phyloP scores from a whole-genome alignment of 2,113 vertebrate species.

The Sus scrofa region DNA sequence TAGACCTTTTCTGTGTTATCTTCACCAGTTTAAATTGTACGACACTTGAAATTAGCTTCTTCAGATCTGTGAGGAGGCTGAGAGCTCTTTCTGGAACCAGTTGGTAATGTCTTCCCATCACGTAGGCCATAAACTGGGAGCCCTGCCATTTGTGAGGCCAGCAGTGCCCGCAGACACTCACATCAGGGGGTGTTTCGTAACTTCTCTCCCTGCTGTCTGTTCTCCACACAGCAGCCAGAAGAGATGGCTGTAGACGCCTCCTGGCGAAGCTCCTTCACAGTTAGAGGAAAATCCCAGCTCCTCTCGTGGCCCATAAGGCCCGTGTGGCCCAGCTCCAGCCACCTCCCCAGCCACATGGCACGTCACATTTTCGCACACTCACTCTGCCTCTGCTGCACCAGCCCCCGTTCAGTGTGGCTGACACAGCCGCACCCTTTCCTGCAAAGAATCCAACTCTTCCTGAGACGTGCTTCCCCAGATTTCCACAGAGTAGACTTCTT shows the following conservation, averaged over 20 bases:
- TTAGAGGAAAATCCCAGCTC: background rate
- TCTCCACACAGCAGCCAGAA: background rate
- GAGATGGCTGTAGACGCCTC: background rate
- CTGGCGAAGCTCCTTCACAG: background rate
- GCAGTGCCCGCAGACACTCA: background rate
- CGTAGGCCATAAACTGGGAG: fast-evolving
- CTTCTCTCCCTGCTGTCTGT: background rate
- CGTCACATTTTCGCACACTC: too few species aligned
- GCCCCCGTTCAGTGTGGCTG: background rate
- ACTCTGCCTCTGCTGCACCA: background rate
- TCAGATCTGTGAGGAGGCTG: background rate
- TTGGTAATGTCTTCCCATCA: background rate
- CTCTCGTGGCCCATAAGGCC: background rate
- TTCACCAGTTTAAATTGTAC: background rate
- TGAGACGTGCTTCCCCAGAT: background rate
- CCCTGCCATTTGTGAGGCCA: background rate
- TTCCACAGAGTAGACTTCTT: too few species aligned
- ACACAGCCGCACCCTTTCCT: background rate
- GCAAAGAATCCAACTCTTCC: background rate
- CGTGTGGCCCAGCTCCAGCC: background rate
- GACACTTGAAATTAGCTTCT: background rate
- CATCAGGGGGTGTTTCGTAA: background rate
- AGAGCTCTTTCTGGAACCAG: background rate
- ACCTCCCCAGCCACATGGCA: fast-evolving
- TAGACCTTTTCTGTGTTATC: background rate